phyloP scores from a whole-genome alignment of 2,797 vertebrate genomes.

The Chelonia mydas region DNA sequence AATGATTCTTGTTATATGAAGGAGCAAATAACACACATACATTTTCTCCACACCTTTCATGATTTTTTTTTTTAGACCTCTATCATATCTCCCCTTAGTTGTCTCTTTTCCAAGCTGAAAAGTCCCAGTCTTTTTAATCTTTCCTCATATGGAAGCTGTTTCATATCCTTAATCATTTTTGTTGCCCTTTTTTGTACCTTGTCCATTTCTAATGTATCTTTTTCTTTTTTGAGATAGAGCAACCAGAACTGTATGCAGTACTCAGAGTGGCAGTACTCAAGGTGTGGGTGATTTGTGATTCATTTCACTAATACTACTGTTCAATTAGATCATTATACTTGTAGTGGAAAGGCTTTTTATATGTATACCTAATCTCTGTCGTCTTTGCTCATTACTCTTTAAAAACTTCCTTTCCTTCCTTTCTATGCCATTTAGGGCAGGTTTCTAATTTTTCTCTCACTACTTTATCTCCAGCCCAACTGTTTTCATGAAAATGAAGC shows the following conservation, averaged over 20 bases:
- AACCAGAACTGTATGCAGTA: neutral
- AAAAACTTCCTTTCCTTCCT: neutral
- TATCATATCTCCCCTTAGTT: too few relatives aligned
- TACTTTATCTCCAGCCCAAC: neutral
- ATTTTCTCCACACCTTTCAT: too few relatives aligned
- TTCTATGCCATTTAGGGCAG: neutral
- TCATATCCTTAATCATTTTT: too few relatives aligned
- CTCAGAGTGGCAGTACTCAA: neutral
- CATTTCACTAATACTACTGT: neutral
- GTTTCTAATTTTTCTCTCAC: neutral
- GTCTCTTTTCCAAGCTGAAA: too few relatives aligned
- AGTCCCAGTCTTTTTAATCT: too few relatives aligned
- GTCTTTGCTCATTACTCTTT: neutral
- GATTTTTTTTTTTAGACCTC: too few relatives aligned
- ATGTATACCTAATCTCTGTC: neutral
- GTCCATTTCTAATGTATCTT: neutral
- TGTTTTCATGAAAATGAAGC: neutral
- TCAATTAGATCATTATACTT: neutral
- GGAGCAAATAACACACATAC: too few relatives aligned
- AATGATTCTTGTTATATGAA: too few relatives aligned
- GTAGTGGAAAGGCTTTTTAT: fast-evolving
- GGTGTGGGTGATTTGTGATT: neutral
- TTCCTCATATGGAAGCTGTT: too few relatives aligned
- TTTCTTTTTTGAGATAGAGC: too few relatives aligned
- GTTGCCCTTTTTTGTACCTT: neutral